phyloP scores from a whole-genome alignment of 2,113 vertebrate species.

The Pandion haliaetus region DNA sequence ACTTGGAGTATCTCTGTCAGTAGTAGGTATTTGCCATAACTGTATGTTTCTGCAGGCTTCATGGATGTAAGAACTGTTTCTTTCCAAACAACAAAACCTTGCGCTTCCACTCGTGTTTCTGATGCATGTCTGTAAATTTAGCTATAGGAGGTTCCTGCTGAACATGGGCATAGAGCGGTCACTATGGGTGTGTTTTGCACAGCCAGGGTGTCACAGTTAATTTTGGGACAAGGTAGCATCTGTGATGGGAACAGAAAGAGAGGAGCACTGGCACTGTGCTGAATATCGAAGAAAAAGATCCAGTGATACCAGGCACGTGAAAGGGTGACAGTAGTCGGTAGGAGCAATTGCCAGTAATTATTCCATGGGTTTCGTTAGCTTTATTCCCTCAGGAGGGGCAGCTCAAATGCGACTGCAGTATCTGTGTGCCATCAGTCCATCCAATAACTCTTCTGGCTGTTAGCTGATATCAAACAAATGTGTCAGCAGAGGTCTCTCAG shows the following conservation, averaged over 20 bases:
- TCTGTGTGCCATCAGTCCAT: neutral
- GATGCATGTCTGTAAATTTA: neutral
- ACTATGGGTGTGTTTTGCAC: neutral
- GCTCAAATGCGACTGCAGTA: neutral
- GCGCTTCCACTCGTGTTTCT: neutral
- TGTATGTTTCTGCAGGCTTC: slow-evolving; percentile 14
- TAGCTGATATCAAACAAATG: neutral
- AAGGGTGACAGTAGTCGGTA: neutral
- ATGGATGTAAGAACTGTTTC: slow-evolving; percentile 7
- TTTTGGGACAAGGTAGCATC: neutral
- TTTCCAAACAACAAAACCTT: neutral
- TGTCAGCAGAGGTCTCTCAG: neutral
- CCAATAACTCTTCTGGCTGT: neutral
- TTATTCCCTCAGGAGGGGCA: neutral
- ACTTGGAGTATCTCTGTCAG: neutral
- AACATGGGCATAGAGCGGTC: neutral
- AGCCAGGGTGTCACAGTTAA: neutral
- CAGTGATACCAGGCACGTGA: fast-evolving
- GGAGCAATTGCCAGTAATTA: neutral
- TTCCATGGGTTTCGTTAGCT: neutral
- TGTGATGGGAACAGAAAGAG: neutral
- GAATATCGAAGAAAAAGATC: neutral
- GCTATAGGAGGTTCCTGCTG: neutral
- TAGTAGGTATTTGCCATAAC: slow-evolving; percentile 13
- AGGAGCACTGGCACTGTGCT: neutral